Percentiles rank a stretch among this genome's conserved stretches.
Evolutionary conservation across 2,797 vertebrate species (phyloP).

Genomic region (Alca torda): DNA sequence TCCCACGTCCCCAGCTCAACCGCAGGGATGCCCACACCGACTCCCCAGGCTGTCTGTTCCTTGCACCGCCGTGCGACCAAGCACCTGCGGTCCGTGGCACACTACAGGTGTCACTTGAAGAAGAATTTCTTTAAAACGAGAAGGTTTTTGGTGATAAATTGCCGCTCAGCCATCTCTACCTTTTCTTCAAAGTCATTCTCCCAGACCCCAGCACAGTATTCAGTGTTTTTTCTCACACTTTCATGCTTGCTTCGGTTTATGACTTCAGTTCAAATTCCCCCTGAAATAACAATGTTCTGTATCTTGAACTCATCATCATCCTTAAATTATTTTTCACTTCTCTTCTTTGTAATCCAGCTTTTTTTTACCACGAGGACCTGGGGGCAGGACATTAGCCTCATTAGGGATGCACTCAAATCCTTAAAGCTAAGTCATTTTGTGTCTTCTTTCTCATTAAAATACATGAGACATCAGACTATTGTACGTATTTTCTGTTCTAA

Average conservation of each 20-base stretch:
- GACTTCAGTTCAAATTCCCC: neutral
- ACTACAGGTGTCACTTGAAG: rapidly evolving
- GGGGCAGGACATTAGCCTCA: conserved; percentile 33
- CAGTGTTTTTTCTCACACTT: neutral
- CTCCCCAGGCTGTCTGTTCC: neutral
- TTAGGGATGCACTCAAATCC: conserved; percentile 39
- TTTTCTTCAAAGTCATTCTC: neutral
- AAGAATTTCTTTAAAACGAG: neutral
- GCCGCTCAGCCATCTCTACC: neutral
- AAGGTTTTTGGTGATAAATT: neutral
- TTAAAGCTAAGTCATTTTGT: conserved; percentile 20
- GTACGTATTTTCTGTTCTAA: neutral
- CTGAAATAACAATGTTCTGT: neutral
- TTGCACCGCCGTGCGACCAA: rapidly evolving
- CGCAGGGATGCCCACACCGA: neutral
- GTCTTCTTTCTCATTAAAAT: conserved; percentile 32
- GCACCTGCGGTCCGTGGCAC: rapidly evolving
- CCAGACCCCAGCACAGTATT: neutral
- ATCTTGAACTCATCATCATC: neutral
- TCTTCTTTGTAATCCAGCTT: neutral
- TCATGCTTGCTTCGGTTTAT: neutral
- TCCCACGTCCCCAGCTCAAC: neutral
- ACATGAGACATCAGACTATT: neutral
- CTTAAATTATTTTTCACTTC: conserved; percentile 20
- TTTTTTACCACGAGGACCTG: neutral